Percentiles rank a stretch among this genome's conserved stretches.
Evolutionary conservation across 2,888 invertebrate species (phyloP).

Genomic region (Rapana venosa): DNA sequence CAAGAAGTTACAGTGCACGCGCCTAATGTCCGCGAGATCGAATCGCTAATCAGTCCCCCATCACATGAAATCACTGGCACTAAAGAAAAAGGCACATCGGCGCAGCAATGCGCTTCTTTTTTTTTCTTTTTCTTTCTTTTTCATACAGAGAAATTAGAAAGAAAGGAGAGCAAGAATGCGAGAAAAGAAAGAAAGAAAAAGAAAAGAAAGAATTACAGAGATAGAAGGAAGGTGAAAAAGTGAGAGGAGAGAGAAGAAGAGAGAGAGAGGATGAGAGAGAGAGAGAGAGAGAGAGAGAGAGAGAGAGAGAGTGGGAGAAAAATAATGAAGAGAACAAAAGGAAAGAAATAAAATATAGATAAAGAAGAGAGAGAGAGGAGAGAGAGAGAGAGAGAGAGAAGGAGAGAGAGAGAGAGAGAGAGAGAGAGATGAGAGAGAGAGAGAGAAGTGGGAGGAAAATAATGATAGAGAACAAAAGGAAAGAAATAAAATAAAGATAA

Average conservation of each 20-base stretch:
- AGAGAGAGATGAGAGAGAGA: conserved; percentile 10
- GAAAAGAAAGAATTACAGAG: too few species aligned
- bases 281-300: conserved; percentile 31
- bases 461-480: background rate
- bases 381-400: background rate
- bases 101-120: too few species aligned
- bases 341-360: background rate
- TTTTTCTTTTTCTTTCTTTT: too few species aligned
- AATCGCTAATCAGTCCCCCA: too few species aligned
- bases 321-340: background rate
- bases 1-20: too few species aligned
- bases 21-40: too few species aligned
- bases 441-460: background rate
- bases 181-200: too few species aligned
- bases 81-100: too few species aligned
- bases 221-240: background rate
- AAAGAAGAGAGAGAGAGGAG: conserved; percentile 11
- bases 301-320: background rate
- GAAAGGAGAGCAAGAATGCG: too few species aligned
- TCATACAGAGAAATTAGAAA: too few species aligned
- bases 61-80: too few species aligned
- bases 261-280: conserved; percentile 33
- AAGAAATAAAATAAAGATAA: background rate
- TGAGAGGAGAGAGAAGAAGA: background rate
- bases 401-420: background rate